These are phyloP conservation scores for Myotis davidii DNA, from an alignment of 2,113 vertebrate species.

Conservation along the genomic window DNA sequence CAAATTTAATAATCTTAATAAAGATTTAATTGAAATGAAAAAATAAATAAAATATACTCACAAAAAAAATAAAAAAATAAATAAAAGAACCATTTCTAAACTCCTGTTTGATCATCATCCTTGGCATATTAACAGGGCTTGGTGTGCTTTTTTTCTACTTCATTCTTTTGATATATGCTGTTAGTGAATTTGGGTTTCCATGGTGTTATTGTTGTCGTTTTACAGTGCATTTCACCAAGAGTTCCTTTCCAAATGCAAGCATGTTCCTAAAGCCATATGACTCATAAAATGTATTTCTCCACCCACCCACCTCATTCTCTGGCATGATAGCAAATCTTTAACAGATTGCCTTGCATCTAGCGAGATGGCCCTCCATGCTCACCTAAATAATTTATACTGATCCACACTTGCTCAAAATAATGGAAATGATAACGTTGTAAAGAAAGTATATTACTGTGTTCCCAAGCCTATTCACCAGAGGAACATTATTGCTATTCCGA, in stretches of 20 bases:
- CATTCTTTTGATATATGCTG: background rate
- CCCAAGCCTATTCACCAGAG: background rate
- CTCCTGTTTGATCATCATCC: background rate
- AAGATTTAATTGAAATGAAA: too few species aligned
- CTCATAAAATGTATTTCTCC: background rate
- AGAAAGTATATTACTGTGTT: background rate
- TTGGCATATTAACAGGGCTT: background rate
- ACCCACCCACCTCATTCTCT: background rate
- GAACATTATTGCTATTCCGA: background rate
- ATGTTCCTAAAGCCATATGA: constrained; percentile 21
- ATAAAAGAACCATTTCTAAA: background rate
- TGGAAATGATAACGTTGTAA: constrained; percentile 41
- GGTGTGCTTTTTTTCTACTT: background rate
- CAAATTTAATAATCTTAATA: too few species aligned
- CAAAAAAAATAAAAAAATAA: too few species aligned
- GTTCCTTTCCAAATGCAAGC: constrained; percentile 27
- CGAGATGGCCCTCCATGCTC: background rate
- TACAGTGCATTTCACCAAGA: constrained; percentile 33
- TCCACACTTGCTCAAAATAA: constrained; percentile 60
- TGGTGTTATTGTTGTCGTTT: background rate
- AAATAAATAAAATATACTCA: too few species aligned
- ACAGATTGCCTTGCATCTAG: constrained; percentile 29
- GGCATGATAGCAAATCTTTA: constrained; percentile 12
- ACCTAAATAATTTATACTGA: constrained; percentile 62
- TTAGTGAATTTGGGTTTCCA: background rate